These are phyloP conservation scores for Ectemnius lituratus DNA, from an alignment of 2,888 invertebrate genomes.

Conservation along the genomic window DNA sequence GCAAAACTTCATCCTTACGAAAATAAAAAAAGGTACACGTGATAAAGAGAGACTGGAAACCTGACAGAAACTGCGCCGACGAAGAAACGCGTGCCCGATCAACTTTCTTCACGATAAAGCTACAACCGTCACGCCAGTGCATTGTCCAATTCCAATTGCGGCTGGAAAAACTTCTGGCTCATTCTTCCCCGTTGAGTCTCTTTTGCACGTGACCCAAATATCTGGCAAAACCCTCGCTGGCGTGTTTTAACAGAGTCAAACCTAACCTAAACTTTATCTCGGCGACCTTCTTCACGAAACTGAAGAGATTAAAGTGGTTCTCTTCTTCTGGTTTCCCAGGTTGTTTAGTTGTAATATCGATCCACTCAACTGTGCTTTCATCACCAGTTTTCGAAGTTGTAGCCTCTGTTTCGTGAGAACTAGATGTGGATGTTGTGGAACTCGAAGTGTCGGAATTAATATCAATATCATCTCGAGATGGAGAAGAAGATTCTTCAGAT, in stretches of 20 bases:
- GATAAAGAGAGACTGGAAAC: no score
- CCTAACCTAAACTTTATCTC: conserved; percentile 85
- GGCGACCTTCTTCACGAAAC: conserved; percentile 82
- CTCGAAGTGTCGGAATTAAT: conserved; percentile 19
- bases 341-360: conserved; percentile 57
- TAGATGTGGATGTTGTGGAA: conserved; percentile 14
- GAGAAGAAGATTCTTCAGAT: conserved; percentile 14
- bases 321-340: conserved; percentile 29
- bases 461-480: neutral
- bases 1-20: no score
- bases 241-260: conserved; percentile 83
- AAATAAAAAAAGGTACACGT: no score
- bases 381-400: conserved; percentile 41
- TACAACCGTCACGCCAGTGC: conserved; percentile 24
- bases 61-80: neutral
- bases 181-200: conserved; percentile 73
- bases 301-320: conserved; percentile 77
- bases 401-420: conserved; percentile 13
- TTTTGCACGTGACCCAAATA: conserved; percentile 83
- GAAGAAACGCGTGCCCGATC: neutral
- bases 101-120: conserved; percentile 8
- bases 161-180: conserved; percentile 24
- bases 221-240: conserved; percentile 83
- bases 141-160: neutral
- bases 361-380: conserved; percentile 60